These are phyloP conservation scores for Megalurothrips usitatus DNA, from an alignment of 2,888 invertebrate genomes.

Conservation along the genomic window DNA sequence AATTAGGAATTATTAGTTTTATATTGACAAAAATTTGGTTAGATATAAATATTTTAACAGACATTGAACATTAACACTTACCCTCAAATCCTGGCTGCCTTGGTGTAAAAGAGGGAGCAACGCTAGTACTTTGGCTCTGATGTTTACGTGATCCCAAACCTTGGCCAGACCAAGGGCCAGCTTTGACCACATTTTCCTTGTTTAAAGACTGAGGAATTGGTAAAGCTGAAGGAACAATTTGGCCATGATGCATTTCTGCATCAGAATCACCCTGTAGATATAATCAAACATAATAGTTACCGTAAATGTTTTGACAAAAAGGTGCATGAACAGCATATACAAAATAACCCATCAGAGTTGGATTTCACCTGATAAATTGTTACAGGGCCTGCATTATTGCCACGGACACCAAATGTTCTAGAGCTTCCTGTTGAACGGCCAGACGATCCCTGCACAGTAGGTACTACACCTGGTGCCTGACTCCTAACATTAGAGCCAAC, in stretches of 20 bases:
- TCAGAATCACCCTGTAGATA: not conserved
- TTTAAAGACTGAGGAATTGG: slow-evolving; percentile 44
- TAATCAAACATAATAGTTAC: not conserved
- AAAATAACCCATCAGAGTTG: not conserved
- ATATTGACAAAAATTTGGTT: slow-evolving; percentile 14
- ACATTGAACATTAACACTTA: slow-evolving; percentile 37
- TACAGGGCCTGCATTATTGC: not conserved
- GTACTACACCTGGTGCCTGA: not conserved
- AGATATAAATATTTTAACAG: slow-evolving; percentile 35
- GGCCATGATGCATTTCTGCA: not conserved
- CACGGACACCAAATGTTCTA: not conserved
- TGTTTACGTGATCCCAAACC: not conserved
- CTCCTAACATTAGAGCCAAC: slow-evolving; percentile 29
- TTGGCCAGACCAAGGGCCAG: slow-evolving; percentile 63
- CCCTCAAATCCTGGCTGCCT: slow-evolving; percentile 35
- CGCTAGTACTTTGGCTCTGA: not conserved
- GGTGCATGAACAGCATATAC: not conserved
- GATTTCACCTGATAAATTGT: not conserved
- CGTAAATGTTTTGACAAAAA: not conserved
- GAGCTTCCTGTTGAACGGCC: not conserved
- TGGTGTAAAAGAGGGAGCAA: slow-evolving; percentile 42
- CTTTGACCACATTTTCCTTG: slow-evolving; percentile 66
- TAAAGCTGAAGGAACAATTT: slow-evolving; percentile 5
- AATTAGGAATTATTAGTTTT: slow-evolving; percentile 8
- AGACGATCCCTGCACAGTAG: not conserved